phyloP scores from a whole-genome alignment of 2,888 invertebrate genomes.

The Sepiola atlantica region DNA sequence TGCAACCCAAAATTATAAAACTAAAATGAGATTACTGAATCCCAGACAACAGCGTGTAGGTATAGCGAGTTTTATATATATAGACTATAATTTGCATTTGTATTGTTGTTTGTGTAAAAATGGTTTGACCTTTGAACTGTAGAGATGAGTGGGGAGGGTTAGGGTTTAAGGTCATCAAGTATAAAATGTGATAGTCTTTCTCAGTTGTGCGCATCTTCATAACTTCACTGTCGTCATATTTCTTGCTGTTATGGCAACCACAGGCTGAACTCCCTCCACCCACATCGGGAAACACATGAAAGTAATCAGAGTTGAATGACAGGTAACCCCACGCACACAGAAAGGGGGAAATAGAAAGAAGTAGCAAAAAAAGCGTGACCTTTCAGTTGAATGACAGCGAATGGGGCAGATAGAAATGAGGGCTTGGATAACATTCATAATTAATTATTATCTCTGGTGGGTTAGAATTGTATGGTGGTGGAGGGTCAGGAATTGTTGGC shows the following conservation, averaged over 20 bases:
- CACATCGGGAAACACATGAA: neutral
- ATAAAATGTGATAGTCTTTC: neutral
- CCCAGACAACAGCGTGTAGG: too few species aligned
- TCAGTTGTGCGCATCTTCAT: neutral
- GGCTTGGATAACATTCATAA: neutral
- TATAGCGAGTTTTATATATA: too few species aligned
- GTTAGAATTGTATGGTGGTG: neutral
- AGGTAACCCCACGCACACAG: neutral
- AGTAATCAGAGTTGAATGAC: neutral
- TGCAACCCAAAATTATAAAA: too few species aligned
- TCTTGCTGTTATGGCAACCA: neutral
- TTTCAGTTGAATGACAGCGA: neutral
- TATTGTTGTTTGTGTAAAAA: neutral
- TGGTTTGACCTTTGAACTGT: neutral
- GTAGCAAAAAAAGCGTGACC: neutral
- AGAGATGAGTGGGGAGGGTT: neutral
- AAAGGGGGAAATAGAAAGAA: too few species aligned
- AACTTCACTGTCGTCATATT: neutral
- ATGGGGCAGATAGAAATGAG: neutral
- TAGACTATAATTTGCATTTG: too few species aligned
- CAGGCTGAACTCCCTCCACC: neutral
- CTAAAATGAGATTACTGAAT: too few species aligned
- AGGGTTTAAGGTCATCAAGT: neutral
- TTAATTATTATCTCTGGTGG: neutral
- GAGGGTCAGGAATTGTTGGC: neutral